Evolutionary conservation across 2,113 vertebrate genomes (phyloP).

Genomic region (Pseudopipra pipra): DNA sequence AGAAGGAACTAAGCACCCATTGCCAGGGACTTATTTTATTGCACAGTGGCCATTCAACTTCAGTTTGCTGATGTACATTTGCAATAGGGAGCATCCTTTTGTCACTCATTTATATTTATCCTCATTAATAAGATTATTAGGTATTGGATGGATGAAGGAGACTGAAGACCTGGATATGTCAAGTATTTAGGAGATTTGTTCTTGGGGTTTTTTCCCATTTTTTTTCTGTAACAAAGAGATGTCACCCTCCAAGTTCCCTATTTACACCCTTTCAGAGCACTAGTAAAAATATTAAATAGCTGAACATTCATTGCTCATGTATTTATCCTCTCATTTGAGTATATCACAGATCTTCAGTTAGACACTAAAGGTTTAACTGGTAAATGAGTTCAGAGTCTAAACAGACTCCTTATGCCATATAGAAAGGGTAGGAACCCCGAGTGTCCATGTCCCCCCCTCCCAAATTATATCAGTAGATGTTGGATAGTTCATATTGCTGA

Average conservation of each 20-base stretch:
- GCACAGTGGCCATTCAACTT: neutral
- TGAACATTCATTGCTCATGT: neutral
- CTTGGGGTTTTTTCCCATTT: neutral
- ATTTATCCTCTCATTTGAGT: neutral
- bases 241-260: neutral
- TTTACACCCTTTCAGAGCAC: neutral
- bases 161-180: neutral
- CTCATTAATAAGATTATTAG: neutral
- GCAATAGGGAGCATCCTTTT: neutral
- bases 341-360: neutral
- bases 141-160: neutral
- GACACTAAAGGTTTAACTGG: neutral
- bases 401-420: neutral
- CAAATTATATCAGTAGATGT: neutral
- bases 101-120: neutral
- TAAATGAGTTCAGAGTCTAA: neutral
- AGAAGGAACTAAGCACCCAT: neutral
- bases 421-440: neutral
- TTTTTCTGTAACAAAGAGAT: neutral
- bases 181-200: neutral
- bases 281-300: neutral
- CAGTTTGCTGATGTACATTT: neutral
- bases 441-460: fast-evolving
- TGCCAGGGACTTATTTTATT: neutral
- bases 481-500: neutral